Base-by-base conservation (phyloP, 2,113 vertebrate genomes). In the Phylloscopus whistleri region DNA sequence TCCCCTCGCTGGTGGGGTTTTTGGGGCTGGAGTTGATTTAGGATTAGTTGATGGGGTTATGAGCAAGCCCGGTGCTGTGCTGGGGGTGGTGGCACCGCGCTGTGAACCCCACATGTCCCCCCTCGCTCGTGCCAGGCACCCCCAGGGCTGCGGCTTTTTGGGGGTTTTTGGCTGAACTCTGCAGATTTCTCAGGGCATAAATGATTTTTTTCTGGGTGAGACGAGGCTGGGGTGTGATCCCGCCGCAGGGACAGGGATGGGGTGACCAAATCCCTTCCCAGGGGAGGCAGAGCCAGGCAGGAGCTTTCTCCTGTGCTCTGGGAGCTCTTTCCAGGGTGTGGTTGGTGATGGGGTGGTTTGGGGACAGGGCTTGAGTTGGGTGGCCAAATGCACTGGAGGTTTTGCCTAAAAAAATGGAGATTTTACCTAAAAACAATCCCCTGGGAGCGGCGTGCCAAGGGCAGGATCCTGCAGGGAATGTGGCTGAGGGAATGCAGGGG, bases 311-410 rank as follows among this genome's bases (percentile, higher is more conserved):
- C 11, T 4, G 9, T 0, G 52, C 41, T 26, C 17, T 0, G 48
- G 63, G 31, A 10, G 23, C n/a, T 23, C 2, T 1, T 59, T 21
- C 4, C 6, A 1, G 3, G 13, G 6, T 1, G 16, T 0, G 7
- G 4, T 5, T 18, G 48, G 55, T 1, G 27, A 37, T 6, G 58
- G 68, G 70, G 7, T 0, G 16, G 8, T 10, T 35, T 16, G 37
- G 24, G 49, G 13, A 16, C 16, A 2, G 39, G 49, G 23, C 4
- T 8, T 2, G 17, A 2, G 3, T 2, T 2, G 26, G 27, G 69
- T 2, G 35, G 43, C n/a, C 66, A 44, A 35, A 35, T 0, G 12
- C 35, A 17, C 13, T 2, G 13, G 15, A 51, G 22, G 9, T 33
- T 75, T 56, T 60, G 6, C 35, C 24, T 58, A 55, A 19, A n/a